phyloP scores from a whole-genome alignment of 2,797 vertebrate genomes.

The Distichodus sexfasciatus region DNA sequence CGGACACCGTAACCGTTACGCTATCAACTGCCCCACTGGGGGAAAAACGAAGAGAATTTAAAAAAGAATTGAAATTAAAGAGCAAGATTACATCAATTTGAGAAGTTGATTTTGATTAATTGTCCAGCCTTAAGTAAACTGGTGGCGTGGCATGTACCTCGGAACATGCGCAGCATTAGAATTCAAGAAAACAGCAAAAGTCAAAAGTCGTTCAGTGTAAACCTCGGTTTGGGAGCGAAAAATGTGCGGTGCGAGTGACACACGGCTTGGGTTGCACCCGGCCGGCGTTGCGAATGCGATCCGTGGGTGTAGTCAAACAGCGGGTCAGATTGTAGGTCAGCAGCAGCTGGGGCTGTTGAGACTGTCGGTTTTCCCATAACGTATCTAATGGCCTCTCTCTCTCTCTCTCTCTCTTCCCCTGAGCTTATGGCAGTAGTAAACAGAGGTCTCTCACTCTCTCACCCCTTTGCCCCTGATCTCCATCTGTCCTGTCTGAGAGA shows the following conservation, averaged over 20 bases:
- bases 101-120: no score
- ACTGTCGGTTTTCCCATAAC: slow-evolving; percentile 18
- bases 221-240: slow-evolving; percentile 57
- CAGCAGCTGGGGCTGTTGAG: slow-evolving; percentile 2
- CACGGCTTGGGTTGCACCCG: slow-evolving; percentile 8
- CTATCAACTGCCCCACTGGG: no score
- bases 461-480: slow-evolving; percentile 40
- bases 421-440: slow-evolving; percentile 58
- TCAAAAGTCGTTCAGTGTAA: slow-evolving; percentile 25
- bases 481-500: slow-evolving; percentile 42
- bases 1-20: no score
- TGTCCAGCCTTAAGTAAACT: slow-evolving; percentile 22
- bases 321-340: slow-evolving; percentile 56
- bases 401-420: background rate
- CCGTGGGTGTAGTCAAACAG: slow-evolving; percentile 41
- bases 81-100: no score
- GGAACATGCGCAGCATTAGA: slow-evolving; percentile 38
- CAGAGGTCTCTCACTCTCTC: slow-evolving; percentile 58
- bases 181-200: slow-evolving; percentile 45
- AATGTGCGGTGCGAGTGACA: slow-evolving; percentile 32
- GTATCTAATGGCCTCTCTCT: background rate
- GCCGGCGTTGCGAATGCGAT: slow-evolving; percentile 26
- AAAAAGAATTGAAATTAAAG: no score
- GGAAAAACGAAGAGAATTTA: no score
- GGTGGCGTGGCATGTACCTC: no score